Base-by-base conservation (phyloP, 2,797 vertebrate species). In the Nannoperca australis region DNA sequence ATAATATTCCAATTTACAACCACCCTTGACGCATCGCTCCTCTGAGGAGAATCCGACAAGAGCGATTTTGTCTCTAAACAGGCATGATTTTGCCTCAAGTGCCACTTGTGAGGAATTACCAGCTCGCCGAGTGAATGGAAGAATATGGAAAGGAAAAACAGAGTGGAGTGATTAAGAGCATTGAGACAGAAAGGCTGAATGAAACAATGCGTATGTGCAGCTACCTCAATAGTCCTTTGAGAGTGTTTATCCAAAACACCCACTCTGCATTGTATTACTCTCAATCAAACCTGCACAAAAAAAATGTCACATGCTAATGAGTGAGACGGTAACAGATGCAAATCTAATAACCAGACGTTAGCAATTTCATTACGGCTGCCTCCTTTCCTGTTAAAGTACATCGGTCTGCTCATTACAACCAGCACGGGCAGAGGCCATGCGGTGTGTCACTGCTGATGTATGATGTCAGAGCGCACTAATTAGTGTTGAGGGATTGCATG, bases 281-380 rank as follows among this genome's bases (percentile, higher is more conserved):
- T 67, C 78, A 76, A 68, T 88, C 73, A 82, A 69, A 82, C 64
- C 50, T 69, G 49, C 65, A 47, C 73, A 69, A 81, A 53, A 81
- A 53, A 85, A 70, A 61, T 24, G 36, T 55, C 0, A 5, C 24
- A 53, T 73, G 54, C 70, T 81, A 85, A 87, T 66, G 78, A 78
- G 77, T 11, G 15, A 70, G 66, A 83, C 51, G 53, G 67, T 22
- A 87, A 86, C 83, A 84, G 82, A 88, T 84, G 83, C 77, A 83
- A 86, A 90, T 91, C 87, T 83, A 90, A 91, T 88, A 85, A 84
- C 36, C 76, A 73, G 74, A 83, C 58, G n/a, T 83, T 70, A 66
- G 78, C 85, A 73, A 91, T 89, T 81, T 85, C 73, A 90, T 88
- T 82, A 79, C 1, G 60, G 75, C 79, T 63, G 83, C 84, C 81